Percentiles rank a stretch among this genome's conserved stretches.
Conservation (phyloP, 2,113 vertebrate genomes). For the Panthera leo region DNA sequence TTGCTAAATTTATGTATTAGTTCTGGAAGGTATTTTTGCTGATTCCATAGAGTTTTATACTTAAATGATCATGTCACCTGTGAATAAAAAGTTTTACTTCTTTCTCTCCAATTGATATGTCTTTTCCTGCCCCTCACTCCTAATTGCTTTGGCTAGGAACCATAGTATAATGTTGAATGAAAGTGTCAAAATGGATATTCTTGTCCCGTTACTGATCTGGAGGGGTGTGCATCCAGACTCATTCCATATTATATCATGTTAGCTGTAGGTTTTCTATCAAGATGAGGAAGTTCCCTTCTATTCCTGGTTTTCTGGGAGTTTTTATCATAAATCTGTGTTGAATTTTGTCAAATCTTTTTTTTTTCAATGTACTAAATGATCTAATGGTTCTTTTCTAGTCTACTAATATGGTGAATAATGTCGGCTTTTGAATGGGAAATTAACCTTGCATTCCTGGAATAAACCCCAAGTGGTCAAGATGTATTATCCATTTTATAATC, state of each 20-base stretch:
- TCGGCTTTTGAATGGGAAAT: neutral
- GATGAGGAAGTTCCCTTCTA: neutral
- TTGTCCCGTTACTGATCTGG: neutral
- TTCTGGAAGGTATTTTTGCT: neutral
- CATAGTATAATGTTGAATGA: neutral
- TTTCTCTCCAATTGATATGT: neutral
- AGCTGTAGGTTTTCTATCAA: neutral
- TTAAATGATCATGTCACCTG: neutral
- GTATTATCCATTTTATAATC: neutral
- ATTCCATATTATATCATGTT: neutral
- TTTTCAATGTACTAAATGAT: neutral
- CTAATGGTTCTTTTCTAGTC: neutral
- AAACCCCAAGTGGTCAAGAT: neutral
- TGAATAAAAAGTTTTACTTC: neutral
- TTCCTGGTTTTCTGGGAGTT: neutral
- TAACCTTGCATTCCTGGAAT: neutral
- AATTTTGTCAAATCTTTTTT: neutral
- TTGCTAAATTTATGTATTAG: neutral
- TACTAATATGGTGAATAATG: neutral
- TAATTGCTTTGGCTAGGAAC: neutral
- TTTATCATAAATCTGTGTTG: neutral
- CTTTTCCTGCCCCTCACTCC: neutral
- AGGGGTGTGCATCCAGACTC: no score
- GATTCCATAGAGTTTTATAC: neutral
- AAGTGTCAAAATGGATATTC: neutral